phyloP scores from a whole-genome alignment of 2,113 vertebrate genomes.

The Pterocles orientalis region DNA sequence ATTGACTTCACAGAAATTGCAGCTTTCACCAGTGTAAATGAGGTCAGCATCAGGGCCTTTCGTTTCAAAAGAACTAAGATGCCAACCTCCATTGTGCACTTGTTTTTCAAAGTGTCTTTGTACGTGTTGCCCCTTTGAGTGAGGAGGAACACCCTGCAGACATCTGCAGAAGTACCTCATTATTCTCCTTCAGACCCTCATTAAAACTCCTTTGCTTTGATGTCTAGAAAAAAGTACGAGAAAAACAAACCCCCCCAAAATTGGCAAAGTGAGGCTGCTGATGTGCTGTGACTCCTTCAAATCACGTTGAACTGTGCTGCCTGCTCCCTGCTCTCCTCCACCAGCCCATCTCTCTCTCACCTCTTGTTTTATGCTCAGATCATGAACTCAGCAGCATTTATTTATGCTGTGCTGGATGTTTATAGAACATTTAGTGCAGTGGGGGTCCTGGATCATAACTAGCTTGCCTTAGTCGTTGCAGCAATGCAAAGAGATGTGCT shows the following conservation, averaged over 20 bases:
- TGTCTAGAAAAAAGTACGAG: neutral
- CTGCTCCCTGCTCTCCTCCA: neutral
- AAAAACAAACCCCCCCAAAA: conserved; percentile 42
- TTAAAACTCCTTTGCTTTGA: conserved; percentile 67
- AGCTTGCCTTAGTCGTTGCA: neutral
- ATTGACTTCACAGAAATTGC: conserved; percentile 25
- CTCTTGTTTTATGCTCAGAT: neutral
- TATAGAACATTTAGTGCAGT: neutral
- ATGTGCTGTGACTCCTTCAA: neutral
- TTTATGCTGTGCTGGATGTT: neutral
- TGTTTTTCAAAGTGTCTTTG: conserved; percentile 66
- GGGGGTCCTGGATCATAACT: neutral
- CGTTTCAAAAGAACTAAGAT: conserved; percentile 33
- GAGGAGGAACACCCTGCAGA: conserved; percentile 59
- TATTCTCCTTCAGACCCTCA: conserved; percentile 67
- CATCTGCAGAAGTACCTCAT: conserved; percentile 63
- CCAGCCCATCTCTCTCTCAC: neutral
- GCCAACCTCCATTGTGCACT: conserved; percentile 49
- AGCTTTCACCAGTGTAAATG: conserved; percentile 46
- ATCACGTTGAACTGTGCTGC: neutral
- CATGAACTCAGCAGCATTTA: neutral
- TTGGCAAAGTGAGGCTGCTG: neutral
- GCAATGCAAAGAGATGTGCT: neutral
- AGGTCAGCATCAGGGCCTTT: conserved; percentile 27
- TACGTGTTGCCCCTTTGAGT: conserved; percentile 52